Evolutionary conservation across 2,113 vertebrate species (phyloP), one percentile per base, ranked within the genome.

Genomic region (Engystomops pustulosus): DNA sequence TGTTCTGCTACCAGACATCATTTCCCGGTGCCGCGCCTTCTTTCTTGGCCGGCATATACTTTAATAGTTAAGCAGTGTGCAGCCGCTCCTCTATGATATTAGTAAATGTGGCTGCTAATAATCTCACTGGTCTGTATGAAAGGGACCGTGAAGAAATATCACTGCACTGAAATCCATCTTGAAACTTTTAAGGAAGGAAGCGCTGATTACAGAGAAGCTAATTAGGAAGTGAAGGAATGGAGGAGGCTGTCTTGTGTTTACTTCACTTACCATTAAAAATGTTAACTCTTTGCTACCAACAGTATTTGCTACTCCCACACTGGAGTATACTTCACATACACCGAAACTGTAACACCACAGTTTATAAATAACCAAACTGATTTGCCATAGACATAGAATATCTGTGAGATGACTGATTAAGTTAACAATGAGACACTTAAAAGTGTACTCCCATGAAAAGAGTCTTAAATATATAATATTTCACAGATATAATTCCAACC

Each of bases 161-260:
- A 17, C 30, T 20, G 7, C 44, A 47, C 18, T 49, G 17, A 84
- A 77, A 68, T 53, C 71, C 53, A 83, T 83, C 82, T 84, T 84
- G 81, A 83, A 83, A 67, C 71, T 67, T 83, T 83, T 83, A 77
- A 84, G 72, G 82, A 84, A 84, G 82, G 82, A 84, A 84, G 72
- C 60, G n/a, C 44, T 77, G 72, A 84, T 84, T 84, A 84, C 72
- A 77, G 72, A 69, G 15, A 44, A 38, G 30, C 60, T 84, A 84
- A 84, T 84, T 77, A 84, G 72, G 72, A 84, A 83, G 77, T 47
- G 41, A 68, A 41, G 53, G 58, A 25, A 49, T 41, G 38, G 1
- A 17, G 45, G 60, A 49, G 30, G 30, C 44, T 0, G 58, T 20
- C 27, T 60, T 67, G 20, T 60, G 81, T 65, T 83, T 75, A 65